These are phyloP conservation scores for Paracanthobrama guichenoti DNA, from an alignment of 2,113 vertebrate genomes.

Conservation along the genomic window DNA sequence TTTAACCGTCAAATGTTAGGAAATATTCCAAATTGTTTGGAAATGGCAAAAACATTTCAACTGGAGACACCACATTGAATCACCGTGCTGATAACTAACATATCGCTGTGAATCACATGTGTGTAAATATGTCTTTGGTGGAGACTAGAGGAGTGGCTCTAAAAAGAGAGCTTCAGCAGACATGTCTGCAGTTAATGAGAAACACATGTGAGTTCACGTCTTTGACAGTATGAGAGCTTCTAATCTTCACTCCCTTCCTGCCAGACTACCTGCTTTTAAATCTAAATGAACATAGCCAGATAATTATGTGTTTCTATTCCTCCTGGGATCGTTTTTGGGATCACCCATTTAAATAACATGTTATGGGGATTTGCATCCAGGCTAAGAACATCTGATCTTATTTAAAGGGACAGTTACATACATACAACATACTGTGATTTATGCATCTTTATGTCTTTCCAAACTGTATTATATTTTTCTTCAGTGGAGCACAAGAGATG, in stretches of 20 bases:
- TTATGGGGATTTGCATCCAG: conserved; percentile 8
- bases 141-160: conserved; percentile 7
- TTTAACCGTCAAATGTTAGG: not conserved
- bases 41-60: conserved; percentile 39
- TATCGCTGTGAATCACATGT: conserved; percentile 19
- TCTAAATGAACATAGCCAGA: conserved; percentile 50
- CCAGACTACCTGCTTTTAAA: conserved; percentile 51
- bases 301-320: conserved; percentile 53
- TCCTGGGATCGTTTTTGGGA: conserved; percentile 11
- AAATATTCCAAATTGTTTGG: too few relatives aligned
- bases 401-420: not conserved
- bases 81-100: conserved; percentile 10
- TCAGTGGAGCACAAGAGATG: not conserved
- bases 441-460: not conserved
- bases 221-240: conserved; percentile 46
- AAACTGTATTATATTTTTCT: not conserved
- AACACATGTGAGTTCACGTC: conserved; percentile 67
- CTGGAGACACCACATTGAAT: conserved; percentile 18
- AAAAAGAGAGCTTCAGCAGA: conserved; percentile 57
- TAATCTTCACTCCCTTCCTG: conserved; percentile 48
- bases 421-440: too few relatives aligned
- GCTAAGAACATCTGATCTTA: conserved; percentile 6
- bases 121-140: conserved; percentile 42
- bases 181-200: conserved; percentile 65
- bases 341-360: conserved; percentile 50